phyloP scores from a whole-genome alignment of 2,888 invertebrate genomes.

The Gibbula magus region DNA sequence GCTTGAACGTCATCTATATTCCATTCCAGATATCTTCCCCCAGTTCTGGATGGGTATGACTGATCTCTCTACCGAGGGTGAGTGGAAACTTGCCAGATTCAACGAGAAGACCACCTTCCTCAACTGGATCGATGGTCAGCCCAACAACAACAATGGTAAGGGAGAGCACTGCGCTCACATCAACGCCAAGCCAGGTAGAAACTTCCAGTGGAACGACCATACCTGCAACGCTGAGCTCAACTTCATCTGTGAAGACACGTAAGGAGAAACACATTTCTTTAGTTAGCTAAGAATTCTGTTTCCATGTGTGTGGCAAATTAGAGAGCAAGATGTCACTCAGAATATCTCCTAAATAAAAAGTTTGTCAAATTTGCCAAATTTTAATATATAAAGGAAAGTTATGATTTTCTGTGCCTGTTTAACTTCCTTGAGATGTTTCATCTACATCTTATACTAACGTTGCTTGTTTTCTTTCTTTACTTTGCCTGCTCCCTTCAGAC shows the following conservation, averaged over 20 bases:
- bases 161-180: neutral
- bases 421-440: too few species aligned
- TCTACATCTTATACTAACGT: too few species aligned
- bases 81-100: neutral
- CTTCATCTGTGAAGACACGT: neutral
- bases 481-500: too few species aligned
- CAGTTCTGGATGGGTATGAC: neutral
- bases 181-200: neutral
- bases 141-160: neutral
- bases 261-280: neutral
- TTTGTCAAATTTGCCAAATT: too few species aligned
- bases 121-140: neutral
- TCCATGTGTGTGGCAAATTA: too few species aligned
- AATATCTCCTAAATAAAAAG: too few species aligned
- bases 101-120: neutral
- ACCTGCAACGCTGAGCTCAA: constrained; percentile 4
- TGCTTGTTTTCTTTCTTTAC: too few species aligned
- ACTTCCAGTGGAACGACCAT: neutral
- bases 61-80: neutral
- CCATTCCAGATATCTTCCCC: neutral
- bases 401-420: too few species aligned
- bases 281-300: too few species aligned
- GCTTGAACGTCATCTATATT: too few species aligned
- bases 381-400: too few species aligned
- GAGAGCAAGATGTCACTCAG: too few species aligned